phyloP scores from a whole-genome alignment of 1,140 invertebrate genomes.

The Rhynchophorus ferrugineus region DNA sequence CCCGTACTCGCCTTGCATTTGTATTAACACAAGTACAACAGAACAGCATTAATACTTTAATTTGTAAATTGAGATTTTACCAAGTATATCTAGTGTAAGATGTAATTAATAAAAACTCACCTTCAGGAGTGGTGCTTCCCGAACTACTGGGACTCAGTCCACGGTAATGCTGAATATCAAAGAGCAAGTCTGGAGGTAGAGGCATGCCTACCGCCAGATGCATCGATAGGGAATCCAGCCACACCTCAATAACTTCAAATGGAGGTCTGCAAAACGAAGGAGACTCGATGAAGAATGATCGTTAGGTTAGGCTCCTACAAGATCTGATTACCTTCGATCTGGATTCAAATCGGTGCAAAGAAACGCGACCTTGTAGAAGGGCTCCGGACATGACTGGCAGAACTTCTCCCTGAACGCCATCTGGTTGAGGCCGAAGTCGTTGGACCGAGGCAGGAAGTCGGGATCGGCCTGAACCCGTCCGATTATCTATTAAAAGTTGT shows the following conservation, averaged over 20 bases:
- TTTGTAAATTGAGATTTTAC: too few species aligned
- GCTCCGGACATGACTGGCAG: constrained; percentile 78
- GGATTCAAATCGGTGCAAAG: constrained; percentile 83
- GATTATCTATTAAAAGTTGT: constrained; percentile 63
- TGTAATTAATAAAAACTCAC: constrained; percentile 9
- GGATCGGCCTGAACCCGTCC: constrained; percentile 89
- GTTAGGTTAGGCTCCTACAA: too few species aligned
- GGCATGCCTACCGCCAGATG: constrained; percentile 58
- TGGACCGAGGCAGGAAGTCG: constrained; percentile 79
- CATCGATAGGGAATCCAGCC: constrained; percentile 69
- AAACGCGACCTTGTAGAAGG: constrained; percentile 81
- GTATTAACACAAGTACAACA: too few species aligned
- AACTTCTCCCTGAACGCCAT: constrained; percentile 80
- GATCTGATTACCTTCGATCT: constrained; percentile 56
- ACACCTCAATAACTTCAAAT: constrained; percentile 78
- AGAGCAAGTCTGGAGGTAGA: constrained; percentile 60
- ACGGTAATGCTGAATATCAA: constrained; percentile 66
- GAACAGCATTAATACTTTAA: too few species aligned
- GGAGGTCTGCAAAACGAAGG: constrained; percentile 56
- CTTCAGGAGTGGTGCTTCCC: constrained; percentile 52
- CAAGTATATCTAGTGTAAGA: too few species aligned
- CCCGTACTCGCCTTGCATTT: too few species aligned
- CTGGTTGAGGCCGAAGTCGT: constrained; percentile 88
- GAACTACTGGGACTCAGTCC: constrained; percentile 52
- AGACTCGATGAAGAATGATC: too few species aligned